phyloP scores from a whole-genome alignment of 2,888 invertebrate genomes.

The Drosophila glabriapex region DNA sequence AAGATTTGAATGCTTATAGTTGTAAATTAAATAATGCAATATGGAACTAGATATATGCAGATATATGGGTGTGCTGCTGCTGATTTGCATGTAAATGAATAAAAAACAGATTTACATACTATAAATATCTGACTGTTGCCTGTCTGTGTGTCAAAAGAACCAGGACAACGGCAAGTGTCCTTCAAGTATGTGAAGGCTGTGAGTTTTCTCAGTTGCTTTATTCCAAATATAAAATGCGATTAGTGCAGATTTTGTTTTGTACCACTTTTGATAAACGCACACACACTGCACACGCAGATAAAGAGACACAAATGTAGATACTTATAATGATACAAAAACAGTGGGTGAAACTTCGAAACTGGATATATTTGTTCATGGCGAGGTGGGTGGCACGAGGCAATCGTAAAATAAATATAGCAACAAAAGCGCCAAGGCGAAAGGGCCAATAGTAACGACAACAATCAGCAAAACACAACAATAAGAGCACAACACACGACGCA shows the following conservation, averaged over 20 bases:
- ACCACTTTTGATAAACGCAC: constrained; percentile 6
- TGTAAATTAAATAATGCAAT: constrained; percentile 30
- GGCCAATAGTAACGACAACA: constrained; percentile 20
- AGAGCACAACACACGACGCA: not conserved
- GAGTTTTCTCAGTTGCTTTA: constrained; percentile 37
- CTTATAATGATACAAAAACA: constrained; percentile 11
- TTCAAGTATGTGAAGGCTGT: constrained; percentile 15
- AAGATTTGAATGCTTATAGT: constrained; percentile 8
- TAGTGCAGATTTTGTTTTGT: constrained; percentile 63
- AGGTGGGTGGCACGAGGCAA: constrained; percentile 7
- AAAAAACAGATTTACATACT: constrained; percentile 44
- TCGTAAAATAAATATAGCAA: constrained; percentile 44
- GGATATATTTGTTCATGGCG: constrained; percentile 29
- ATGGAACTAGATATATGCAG: constrained; percentile 1
- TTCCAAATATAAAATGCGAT: constrained; percentile 57
- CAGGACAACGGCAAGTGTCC: constrained; percentile 26
- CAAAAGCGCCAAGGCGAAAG: constrained; percentile 18
- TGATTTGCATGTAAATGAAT: constrained; percentile 71
- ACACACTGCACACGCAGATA: not conserved
- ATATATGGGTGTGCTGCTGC: constrained; percentile 19
- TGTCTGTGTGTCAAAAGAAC: not conserved
- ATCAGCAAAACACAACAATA: constrained; percentile 10
- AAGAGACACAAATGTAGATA: constrained; percentile 8
- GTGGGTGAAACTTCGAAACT: constrained; percentile 23
- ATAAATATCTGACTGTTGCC: not conserved